Evolutionary conservation across 2,888 invertebrate species (phyloP), one percentile per base, ranked within the genome.

Genomic region (Andricus curvator): DNA sequence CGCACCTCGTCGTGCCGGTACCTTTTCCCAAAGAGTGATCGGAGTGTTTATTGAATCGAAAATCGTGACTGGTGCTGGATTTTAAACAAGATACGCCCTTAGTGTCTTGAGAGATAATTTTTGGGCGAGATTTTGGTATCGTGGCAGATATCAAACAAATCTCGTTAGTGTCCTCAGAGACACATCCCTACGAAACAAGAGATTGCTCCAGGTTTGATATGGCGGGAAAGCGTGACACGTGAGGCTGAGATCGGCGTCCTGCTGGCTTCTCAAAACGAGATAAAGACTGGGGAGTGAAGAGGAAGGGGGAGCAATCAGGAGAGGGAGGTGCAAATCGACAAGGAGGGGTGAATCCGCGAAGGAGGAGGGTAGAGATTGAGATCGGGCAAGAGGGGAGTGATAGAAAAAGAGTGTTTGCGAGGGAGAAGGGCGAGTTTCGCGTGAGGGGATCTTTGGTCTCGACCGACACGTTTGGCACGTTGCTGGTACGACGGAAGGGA

Each of bases 221-320:
- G 80, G 78, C 80, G 80, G 82, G 78, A 79, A 80, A 68, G 48
- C 33, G 37, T 60, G 66, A 79, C 82, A 82, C 82, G 82, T 82
- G 82, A 62, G 62, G 62, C 62, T 62, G 80, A 74, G 44, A 67
- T 62, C 48, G 17, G 17, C 48, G 60, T 70, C 78, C 67, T 77
- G 20, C 66, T 67, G 25, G 29, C 66, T 67, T 25, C 29, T 67
- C 37, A 25, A 62, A n/a, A 78, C 22, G 29, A 37, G 76, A 48
- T 68, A 64, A 68, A 33, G 66, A 65, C 62, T 25, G 68, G 37
- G 15, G 22, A n/a, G 9, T n/a, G 67, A 77, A n/a, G 68, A 80
- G 80, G 76, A 79, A 37, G 62, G 17, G 44, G 56, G n/a, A 74
- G 78, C 74, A 56, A 81, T 66, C 78, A 64, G 84, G 83, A 81